Evolutionary conservation across 2,113 vertebrate genomes (phyloP).

Genomic region (Scophthalmus maximus): DNA sequence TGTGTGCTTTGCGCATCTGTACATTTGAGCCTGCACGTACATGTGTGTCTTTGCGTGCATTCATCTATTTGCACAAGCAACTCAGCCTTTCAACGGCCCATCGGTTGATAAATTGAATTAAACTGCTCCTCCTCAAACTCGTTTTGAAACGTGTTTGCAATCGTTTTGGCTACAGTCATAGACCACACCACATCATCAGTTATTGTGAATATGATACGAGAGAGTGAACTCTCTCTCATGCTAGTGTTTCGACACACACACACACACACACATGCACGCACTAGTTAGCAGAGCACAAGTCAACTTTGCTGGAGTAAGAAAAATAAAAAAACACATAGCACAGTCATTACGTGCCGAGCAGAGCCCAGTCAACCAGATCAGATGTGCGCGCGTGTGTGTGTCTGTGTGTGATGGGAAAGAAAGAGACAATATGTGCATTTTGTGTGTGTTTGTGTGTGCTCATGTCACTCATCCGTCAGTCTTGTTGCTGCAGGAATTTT

Average conservation of each 20-base stretch:
- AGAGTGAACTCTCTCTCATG: constrained; percentile 67
- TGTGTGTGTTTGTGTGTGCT: constrained; percentile 34
- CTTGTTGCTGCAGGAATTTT: constrained; percentile 52
- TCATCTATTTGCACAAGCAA: constrained; percentile 60
- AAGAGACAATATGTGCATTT: constrained; percentile 20
- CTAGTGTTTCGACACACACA: constrained; percentile 51
- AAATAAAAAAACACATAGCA: constrained; percentile 73
- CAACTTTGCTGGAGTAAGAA: constrained; percentile 66
- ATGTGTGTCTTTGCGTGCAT: constrained; percentile 11
- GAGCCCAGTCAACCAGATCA: constrained; percentile 69
- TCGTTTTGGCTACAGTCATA: constrained; percentile 72
- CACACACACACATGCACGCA: constrained; percentile 21
- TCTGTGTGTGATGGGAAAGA: constrained; percentile 21
- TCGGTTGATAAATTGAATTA: constrained; percentile 77
- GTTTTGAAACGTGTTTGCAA: constrained; percentile 74
- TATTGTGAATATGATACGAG: constrained; percentile 68
- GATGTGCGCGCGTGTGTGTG: constrained; percentile 33
- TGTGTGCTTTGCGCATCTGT: constrained; percentile 9
- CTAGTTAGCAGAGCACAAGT: constrained; percentile 57
- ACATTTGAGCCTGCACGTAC: constrained; percentile 19
- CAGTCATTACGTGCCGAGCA: constrained; percentile 65
- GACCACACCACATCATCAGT: constrained; percentile 72
- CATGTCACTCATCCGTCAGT: constrained; percentile 53
- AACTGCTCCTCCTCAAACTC: constrained; percentile 69
- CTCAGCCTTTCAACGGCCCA: constrained; percentile 60